Conservation (phyloP, 2,888 invertebrate species). For the Hoplodrina blanda region DNA sequence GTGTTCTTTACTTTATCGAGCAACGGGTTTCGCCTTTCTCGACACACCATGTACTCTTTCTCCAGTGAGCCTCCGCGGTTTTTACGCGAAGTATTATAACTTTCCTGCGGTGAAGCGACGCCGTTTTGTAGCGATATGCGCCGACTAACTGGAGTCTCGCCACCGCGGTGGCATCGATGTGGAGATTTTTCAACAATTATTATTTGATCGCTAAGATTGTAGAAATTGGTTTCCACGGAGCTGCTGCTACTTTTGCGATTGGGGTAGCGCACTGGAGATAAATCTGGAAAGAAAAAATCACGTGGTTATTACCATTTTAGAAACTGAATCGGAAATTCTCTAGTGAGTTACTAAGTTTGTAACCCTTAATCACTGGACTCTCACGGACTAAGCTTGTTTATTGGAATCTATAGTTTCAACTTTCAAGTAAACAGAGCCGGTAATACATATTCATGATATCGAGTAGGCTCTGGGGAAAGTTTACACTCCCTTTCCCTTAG, state of each 20-base stretch:
- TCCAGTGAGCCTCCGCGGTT: conserved; percentile 88
- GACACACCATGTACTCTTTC: conserved; percentile 90
- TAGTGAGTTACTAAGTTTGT: neutral
- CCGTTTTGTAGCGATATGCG: conserved; percentile 87
- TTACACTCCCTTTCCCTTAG: conserved; percentile 61
- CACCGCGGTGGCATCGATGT: conserved; percentile 82
- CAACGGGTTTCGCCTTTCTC: conserved; percentile 93
- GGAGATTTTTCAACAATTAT: conserved; percentile 91
- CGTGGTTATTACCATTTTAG: neutral
- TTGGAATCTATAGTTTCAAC: conserved; percentile 39
- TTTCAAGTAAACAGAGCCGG: conserved; percentile 57
- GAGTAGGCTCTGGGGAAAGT: conserved; percentile 65
- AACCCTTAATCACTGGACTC: neutral
- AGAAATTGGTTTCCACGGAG: conserved; percentile 92
- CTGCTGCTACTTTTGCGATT: conserved; percentile 92
- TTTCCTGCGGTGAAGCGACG: conserved; percentile 85
- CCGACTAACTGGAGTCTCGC: conserved; percentile 82
- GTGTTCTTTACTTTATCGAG: conserved; percentile 93
- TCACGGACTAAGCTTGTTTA: conserved; percentile 12
- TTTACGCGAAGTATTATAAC: conserved; percentile 87
- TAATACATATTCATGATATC: conserved; percentile 63
- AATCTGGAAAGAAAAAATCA: conserved; percentile 86
- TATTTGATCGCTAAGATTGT: conserved; percentile 92
- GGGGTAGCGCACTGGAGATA: conserved; percentile 92
- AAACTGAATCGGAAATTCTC: neutral